A percentile compares a stretch with the other conserved stretches of the same genome.
Evolutionary conservation across 2,113 vertebrate species (phyloP).

Genomic region (Perca fluviatilis): DNA sequence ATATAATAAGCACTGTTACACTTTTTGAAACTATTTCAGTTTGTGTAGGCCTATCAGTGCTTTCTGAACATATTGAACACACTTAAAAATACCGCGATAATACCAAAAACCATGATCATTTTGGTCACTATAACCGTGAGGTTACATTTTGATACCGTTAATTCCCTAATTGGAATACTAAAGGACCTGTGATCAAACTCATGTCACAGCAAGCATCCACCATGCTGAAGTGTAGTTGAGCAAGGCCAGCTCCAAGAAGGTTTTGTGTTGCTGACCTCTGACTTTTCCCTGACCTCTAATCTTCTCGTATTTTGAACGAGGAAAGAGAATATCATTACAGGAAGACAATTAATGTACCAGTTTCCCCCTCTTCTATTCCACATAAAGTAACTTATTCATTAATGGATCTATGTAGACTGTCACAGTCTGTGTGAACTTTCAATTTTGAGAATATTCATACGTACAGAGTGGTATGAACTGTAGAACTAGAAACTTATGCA

Average conservation of each 20-base stretch:
- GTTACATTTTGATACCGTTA: no score
- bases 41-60: no score
- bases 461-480: not conserved
- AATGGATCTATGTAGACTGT: not conserved
- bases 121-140: no score
- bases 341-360: constrained; percentile 28
- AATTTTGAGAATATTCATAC: not conserved
- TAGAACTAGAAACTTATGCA: not conserved
- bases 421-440: not conserved
- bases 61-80: no score
- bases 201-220: not conserved
- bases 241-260: not conserved
- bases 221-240: not conserved
- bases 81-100: no score
- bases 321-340: constrained; percentile 27
- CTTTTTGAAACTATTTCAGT: no score
- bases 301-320: not conserved
- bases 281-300: constrained; percentile 40
- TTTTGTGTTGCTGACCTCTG: constrained; percentile 35
- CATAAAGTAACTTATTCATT: not conserved
- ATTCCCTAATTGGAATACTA: not conserved
- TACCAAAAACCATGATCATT: no score
- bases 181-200: not conserved
- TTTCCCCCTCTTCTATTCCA: not conserved
- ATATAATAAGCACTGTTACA: no score